These are phyloP conservation scores for Pristionchus japonicus DNA, from an alignment of 2,888 invertebrate species.

Conservation along the genomic window DNA sequence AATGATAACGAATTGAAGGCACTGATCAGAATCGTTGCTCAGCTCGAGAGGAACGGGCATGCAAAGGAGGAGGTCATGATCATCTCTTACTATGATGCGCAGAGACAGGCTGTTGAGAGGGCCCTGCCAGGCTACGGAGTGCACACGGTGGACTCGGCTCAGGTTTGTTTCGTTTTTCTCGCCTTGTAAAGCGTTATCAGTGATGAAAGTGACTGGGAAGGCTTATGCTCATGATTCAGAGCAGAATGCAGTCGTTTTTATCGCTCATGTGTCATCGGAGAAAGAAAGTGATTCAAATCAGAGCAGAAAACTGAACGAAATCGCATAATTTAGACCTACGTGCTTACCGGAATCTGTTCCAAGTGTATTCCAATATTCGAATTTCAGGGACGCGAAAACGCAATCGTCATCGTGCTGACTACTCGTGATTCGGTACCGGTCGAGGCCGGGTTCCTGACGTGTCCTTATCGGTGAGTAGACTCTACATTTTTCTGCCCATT, in stretches of 20 bases:
- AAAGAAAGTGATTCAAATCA: not conserved
- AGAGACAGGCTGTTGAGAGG: not conserved
- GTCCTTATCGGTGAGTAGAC: not conserved
- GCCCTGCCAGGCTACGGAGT: not conserved
- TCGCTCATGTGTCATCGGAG: not conserved
- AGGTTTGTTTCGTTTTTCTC: not conserved
- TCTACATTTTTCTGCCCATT: not conserved
- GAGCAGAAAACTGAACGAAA: not conserved
- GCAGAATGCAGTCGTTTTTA: no score
- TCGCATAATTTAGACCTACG: no score
- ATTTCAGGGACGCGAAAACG: not conserved
- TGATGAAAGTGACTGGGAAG: not conserved
- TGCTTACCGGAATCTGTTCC: no score
- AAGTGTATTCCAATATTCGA: no score
- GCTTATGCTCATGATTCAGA: no score
- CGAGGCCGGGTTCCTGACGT: not conserved
- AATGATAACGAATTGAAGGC: not conserved
- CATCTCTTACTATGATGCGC: not conserved
- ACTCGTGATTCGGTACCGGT: not conserved
- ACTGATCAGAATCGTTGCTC: not conserved
- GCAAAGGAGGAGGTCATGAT: not conserved
- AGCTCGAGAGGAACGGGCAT: not conserved
- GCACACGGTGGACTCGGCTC: slow-evolving; percentile 19
- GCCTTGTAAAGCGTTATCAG: not conserved
- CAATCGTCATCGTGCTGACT: not conserved